These are phyloP conservation scores for Motacilla alba DNA, from an alignment of 2,113 vertebrate genomes.

Conservation along the genomic window DNA sequence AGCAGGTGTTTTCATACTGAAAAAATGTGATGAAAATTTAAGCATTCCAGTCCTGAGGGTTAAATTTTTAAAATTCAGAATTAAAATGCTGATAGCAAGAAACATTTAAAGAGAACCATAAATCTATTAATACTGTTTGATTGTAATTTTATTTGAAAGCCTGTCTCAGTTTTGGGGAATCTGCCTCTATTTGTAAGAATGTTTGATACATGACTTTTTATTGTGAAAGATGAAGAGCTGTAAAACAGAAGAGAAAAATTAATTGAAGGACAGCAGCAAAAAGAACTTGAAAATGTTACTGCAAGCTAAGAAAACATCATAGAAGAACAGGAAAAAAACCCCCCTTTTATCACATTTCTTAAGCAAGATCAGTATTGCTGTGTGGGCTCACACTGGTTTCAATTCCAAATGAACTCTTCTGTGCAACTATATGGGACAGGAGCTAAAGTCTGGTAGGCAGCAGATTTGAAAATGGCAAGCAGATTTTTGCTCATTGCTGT, in stretches of 20 bases:
- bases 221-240: background rate
- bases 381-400: background rate
- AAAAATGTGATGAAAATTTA: background rate
- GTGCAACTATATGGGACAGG: background rate
- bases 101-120: background rate
- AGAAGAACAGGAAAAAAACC: rapidly evolving
- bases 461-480: background rate
- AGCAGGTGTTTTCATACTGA: background rate
- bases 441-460: background rate
- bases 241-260: background rate
- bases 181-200: background rate
- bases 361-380: background rate
- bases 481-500: background rate
- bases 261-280: background rate
- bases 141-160: background rate
- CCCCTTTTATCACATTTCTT: background rate
- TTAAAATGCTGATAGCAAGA: background rate
- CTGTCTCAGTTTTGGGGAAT: background rate
- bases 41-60: background rate
- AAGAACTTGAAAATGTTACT: background rate
- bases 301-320: background rate
- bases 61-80: background rate
- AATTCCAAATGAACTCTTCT: background rate
- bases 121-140: background rate
- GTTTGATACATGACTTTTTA: background rate